Evolutionary conservation across 2,888 invertebrate genomes (phyloP), one percentile per base, ranked within the genome.

Genomic region (Cartodere bifasciata): DNA sequence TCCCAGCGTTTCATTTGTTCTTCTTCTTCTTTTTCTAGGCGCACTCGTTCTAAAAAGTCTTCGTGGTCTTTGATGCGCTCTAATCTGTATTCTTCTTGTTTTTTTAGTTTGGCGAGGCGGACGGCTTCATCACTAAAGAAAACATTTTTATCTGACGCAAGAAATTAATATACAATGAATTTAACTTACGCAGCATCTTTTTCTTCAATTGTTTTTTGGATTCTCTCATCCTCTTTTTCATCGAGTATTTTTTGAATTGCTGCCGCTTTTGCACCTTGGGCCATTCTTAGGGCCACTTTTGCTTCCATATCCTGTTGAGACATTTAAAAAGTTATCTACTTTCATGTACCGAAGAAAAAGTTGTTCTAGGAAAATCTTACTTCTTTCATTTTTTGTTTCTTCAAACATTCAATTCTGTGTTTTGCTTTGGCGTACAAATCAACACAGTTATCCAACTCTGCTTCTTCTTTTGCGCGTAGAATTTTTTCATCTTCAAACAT

Each of bases 1-100:
- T 67, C 65, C 68, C 70, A 72, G 46, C 65, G 65, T 20, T 56
- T 50, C 41, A 54, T 44, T 39, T 67, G 67, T 37, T 58, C 48
- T 42, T 65, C 58, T 7, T 61, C 58, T 9, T 39, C 45, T 42
- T 60, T 52, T 47, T 47, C 56, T 40, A 55, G 39, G 30, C 49
- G 41, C 12, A 58, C 52, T 13, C 44, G 40, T 13, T 55, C 55
- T 7, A 52, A 26, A 17, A 60, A 59, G 10, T 58, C 52, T 29
- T 42, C 31, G 14, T 45, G 31, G 29, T 52, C 46, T 32, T 52
- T 44, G 2, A 49, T 23, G 4, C 48, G 42, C 9, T 55, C 51
- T 30, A 38, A 28, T 29, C 31, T 49, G 40, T 59, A 48, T 36
- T 47, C 43, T 16, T 46, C 50, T n/a, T 43, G 37, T 32, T 57